Percentiles rank a stretch among this genome's conserved stretches.
These are phyloP conservation scores for Drosophila ironensis DNA, from an alignment of 1,140 invertebrate species.

Conservation along the genomic window DNA sequence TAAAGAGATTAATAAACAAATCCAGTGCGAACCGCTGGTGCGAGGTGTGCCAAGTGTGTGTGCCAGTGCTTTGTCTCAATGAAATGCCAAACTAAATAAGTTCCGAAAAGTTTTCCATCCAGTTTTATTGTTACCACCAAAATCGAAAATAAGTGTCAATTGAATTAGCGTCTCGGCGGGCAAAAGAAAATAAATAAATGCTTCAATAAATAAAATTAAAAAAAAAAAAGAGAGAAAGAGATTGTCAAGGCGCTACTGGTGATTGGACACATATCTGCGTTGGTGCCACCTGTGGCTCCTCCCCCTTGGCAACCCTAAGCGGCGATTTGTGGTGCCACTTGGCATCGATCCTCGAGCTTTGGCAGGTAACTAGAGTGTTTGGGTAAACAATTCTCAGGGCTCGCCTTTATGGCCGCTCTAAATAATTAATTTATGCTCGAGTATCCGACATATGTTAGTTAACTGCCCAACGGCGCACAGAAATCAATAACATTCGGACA, in stretches of 20 bases:
- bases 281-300: slow-evolving; percentile 27
- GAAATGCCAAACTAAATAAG: slow-evolving; percentile 49
- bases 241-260: slow-evolving; percentile 51
- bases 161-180: slow-evolving; percentile 61
- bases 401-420: slow-evolving; percentile 10
- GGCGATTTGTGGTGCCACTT: not conserved
- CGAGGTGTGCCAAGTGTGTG: slow-evolving; percentile 10
- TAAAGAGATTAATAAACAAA: slow-evolving; percentile 41
- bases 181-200: no score
- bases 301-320: not conserved
- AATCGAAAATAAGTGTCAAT: slow-evolving; percentile 61
- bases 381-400: slow-evolving; percentile 6
- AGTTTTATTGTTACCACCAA: slow-evolving; percentile 14
- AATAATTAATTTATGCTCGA: slow-evolving; percentile 18
- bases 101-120: slow-evolving; percentile 67
- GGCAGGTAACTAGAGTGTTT: slow-evolving; percentile 32
- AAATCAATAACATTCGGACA: slow-evolving; percentile 41
- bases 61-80: slow-evolving; percentile 50
- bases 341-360: not conserved
- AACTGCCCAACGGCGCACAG: not conserved
- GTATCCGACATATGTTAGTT: slow-evolving; percentile 43
- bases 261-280: not conserved
- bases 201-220: slow-evolving; percentile 7
- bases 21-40: slow-evolving; percentile 23
- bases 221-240: slow-evolving; percentile 13